These are phyloP conservation scores for Vidua macroura DNA, from an alignment of 2,113 vertebrate genomes.

Conservation along the genomic window DNA sequence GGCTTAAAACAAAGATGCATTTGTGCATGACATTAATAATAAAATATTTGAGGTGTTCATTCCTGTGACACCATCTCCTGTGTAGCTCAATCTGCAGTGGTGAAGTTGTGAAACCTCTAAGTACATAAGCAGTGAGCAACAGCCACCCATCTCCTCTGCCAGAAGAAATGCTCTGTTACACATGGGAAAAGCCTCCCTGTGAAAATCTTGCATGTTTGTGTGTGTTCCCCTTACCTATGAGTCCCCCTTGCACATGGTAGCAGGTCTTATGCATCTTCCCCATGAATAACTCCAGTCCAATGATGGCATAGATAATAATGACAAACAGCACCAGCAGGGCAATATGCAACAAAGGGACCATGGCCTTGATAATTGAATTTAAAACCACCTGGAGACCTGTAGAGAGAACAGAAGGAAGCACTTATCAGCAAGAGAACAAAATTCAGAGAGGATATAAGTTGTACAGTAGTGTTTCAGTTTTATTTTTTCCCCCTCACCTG, in stretches of 20 bases:
- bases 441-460: background rate
- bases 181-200: background rate
- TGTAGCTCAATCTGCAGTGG: background rate
- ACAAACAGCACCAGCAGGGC: constrained; percentile 97
- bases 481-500: background rate
- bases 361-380: constrained; percentile 99
- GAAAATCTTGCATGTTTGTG: background rate
- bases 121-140: background rate
- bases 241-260: constrained; percentile 72
- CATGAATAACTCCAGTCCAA: constrained; percentile 98
- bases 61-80: background rate
- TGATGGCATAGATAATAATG: constrained; percentile 99
- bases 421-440: background rate
- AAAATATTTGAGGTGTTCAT: background rate
- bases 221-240: constrained; percentile 72
- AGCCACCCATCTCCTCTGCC: background rate
- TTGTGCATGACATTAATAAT: background rate
- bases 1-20: background rate
- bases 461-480: background rate
- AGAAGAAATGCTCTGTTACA: background rate
- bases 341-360: constrained; percentile 97
- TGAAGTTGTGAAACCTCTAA: background rate
- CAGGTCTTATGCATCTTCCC: constrained; percentile 99
- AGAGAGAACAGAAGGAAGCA: constrained; percentile 31
- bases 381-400: constrained; percentile 98